These are phyloP conservation scores for Litocranius walleri DNA, from an alignment of 2,113 vertebrate genomes.

Conservation along the genomic window DNA sequence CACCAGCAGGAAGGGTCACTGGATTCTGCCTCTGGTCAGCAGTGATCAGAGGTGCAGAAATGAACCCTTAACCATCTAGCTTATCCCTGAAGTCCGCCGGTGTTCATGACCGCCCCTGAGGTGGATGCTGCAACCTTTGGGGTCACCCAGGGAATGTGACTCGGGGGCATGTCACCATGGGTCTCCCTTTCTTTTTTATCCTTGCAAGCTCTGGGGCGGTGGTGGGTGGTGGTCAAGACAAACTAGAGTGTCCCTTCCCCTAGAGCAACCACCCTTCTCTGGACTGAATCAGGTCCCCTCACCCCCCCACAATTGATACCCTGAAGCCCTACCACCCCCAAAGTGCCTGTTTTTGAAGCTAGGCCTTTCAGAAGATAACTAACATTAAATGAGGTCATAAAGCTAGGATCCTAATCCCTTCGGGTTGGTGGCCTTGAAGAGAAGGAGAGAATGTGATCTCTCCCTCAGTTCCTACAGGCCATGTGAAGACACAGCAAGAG, in stretches of 20 bases:
- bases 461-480: not conserved
- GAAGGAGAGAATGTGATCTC: not conserved
- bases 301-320: not conserved
- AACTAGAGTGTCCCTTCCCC: not conserved
- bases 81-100: not conserved
- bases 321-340: not conserved
- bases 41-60: not conserved
- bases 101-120: rapidly evolving
- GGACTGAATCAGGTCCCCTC: not conserved
- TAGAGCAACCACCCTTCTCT: not conserved
- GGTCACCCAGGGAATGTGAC: not conserved
- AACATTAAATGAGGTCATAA: not conserved
- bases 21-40: not conserved
- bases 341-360: not conserved
- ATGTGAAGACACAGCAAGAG: not conserved
- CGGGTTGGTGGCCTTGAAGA: not conserved
- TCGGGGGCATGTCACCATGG: not conserved
- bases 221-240: no score
- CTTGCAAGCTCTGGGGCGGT: not conserved
- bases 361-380: not conserved
- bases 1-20: not conserved
- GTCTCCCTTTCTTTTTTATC: not conserved
- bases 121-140: not conserved
- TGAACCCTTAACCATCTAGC: not conserved
- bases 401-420: not conserved